A percentile compares a stretch with the other conserved stretches of the same genome.
Conservation (phyloP, 2,113 vertebrate species). For the Desmodus rotundus region DNA sequence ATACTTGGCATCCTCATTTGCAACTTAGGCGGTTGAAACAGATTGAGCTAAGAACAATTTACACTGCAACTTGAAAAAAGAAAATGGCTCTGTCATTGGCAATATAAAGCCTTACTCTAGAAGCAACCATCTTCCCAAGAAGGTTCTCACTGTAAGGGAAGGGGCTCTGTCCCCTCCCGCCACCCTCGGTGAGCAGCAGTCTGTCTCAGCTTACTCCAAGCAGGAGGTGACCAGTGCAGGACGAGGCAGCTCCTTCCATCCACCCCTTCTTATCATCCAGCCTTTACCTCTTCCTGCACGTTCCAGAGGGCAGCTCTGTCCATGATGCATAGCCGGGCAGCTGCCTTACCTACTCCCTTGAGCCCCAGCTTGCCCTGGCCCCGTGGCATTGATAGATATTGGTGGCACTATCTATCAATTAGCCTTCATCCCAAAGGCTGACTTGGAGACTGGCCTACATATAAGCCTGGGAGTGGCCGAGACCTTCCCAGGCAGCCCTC, state of each 20-base stretch:
- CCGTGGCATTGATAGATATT: not conserved
- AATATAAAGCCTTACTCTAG: not conserved
- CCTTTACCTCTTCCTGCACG: not conserved
- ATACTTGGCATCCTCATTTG: not conserved
- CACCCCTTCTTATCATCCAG: not conserved
- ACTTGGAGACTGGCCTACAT: not conserved
- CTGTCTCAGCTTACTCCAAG: not conserved
- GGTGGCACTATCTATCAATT: not conserved
- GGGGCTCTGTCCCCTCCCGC: not conserved
- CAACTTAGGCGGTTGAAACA: not conserved
- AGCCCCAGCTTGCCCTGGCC: not conserved
- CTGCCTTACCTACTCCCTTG: not conserved
- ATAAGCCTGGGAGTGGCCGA: not conserved
- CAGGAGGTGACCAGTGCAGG: not conserved
- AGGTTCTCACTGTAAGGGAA: not conserved
- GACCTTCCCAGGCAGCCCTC: not conserved
- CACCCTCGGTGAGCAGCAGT: fast-evolving
- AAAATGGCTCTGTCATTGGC: not conserved
- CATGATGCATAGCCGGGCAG: fast-evolving
- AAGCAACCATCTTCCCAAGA: not conserved
- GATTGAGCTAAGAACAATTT: slow-evolving; percentile 11
- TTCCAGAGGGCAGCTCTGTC: not conserved
- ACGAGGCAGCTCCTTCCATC: not conserved
- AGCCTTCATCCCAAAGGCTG: not conserved
- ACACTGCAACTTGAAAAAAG: not conserved